phyloP scores from a whole-genome alignment of 2,888 invertebrate genomes.

The Phasia obesa region DNA sequence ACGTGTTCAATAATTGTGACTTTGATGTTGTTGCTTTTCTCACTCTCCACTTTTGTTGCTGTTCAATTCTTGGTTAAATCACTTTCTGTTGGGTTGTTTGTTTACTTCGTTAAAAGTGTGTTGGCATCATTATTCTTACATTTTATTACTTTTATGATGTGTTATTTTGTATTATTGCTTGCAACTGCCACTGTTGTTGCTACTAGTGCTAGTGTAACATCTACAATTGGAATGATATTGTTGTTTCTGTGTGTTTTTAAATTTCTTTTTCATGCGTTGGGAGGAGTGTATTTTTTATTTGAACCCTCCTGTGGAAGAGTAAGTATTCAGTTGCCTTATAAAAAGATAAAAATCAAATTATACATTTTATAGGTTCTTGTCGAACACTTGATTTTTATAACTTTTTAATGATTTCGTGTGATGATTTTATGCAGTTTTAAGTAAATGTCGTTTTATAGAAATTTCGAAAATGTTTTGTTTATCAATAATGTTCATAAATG shows the following conservation, averaged over 20 bases:
- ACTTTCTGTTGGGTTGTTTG: conserved; percentile 26
- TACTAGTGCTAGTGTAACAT: conserved; percentile 1
- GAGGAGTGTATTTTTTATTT: conserved; percentile 47
- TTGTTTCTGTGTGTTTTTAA: conserved; percentile 26
- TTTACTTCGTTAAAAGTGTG: conserved; percentile 53
- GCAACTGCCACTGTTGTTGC: conserved; percentile 73
- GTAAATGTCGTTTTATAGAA: conserved; percentile 15
- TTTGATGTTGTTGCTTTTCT: conserved; percentile 69
- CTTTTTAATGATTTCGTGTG: conserved; percentile 81
- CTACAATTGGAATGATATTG: conserved; percentile 36
- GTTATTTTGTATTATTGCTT: conserved; percentile 73
- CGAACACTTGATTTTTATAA: conserved; percentile 76
- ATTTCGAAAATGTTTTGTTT: conserved; percentile 1
- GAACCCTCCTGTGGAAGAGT: conserved; percentile 21
- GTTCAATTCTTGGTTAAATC: conserved; percentile 28
- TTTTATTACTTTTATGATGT: conserved; percentile 79
- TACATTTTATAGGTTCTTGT: conserved; percentile 72
- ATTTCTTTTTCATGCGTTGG: conserved; percentile 3
- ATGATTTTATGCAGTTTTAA: conserved; percentile 65
- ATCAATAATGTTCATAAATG: conserved; percentile 5
- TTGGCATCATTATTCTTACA: conserved; percentile 66
- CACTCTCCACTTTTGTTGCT: conserved; percentile 30
- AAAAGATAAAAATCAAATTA: conserved; percentile 76
- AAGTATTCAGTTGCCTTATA: not conserved
- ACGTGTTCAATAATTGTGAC: conserved; percentile 78